phyloP scores from a whole-genome alignment of 2,113 vertebrate species.

The Trichomycterus rosablanca region DNA sequence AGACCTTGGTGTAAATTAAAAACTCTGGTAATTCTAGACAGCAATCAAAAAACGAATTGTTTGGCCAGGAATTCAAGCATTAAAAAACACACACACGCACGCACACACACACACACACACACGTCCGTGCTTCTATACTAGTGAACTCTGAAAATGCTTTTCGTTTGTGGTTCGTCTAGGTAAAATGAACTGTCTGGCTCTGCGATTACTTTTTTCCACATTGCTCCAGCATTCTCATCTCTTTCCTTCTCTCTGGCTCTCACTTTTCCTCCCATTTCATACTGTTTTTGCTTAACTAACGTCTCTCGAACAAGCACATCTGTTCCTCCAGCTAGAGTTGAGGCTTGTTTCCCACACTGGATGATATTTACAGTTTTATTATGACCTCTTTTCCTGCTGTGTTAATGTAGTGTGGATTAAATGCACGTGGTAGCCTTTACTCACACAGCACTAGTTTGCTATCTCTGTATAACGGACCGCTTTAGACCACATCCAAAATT shows the following conservation, averaged over 20 bases:
- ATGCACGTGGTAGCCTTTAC: neutral
- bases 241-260: constrained; percentile 2
- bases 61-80: too few species aligned
- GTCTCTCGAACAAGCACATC: constrained; percentile 34
- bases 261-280: constrained; percentile 10
- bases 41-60: too few species aligned
- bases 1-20: too few species aligned
- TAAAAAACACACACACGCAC: too few species aligned
- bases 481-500: too few species aligned
- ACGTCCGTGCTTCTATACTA: too few species aligned
- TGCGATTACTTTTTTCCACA: constrained; percentile 27
- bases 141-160: constrained; percentile 26
- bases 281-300: constrained; percentile 29
- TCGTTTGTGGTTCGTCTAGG: constrained; percentile 25
- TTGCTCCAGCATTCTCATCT: neutral
- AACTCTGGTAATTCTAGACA: too few species aligned
- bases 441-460: neutral
- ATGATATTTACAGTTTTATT: constrained; percentile 9
- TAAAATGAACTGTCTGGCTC: constrained; percentile 34
- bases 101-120: too few species aligned
- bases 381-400: constrained; percentile 1
- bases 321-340: constrained; percentile 30
- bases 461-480: too few species aligned
- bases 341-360: constrained; percentile 28
- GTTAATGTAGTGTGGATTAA: neutral